phyloP scores from a whole-genome alignment of 2,888 invertebrate genomes.

The Drosophila setosimentum region DNA sequence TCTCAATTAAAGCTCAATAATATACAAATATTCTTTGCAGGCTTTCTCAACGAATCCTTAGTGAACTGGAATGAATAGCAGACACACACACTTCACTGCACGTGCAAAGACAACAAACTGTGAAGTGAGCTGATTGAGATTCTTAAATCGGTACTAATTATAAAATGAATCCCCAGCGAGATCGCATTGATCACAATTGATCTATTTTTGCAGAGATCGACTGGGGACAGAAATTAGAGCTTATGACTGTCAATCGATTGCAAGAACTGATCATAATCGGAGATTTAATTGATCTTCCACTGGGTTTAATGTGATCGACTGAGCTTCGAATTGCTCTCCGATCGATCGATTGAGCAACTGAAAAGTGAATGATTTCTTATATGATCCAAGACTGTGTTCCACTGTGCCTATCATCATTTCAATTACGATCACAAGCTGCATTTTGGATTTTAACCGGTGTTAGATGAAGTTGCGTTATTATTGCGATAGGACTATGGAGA shows the following conservation, averaged over 20 bases:
- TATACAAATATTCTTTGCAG: background rate
- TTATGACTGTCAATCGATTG: background rate
- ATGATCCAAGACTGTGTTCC: conserved; percentile 17
- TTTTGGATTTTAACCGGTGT: conserved; percentile 30
- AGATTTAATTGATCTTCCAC: background rate
- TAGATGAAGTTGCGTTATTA: conserved; percentile 51
- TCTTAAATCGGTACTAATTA: conserved; percentile 27
- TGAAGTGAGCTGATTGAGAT: conserved; percentile 4
- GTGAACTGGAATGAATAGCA: conserved; percentile 11
- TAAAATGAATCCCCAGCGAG: conserved; percentile 19
- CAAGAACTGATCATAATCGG: conserved; percentile 2
- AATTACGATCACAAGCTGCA: conserved; percentile 61
- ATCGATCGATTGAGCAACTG: background rate
- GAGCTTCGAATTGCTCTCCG: conserved; percentile 1
- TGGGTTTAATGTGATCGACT: conserved; percentile 26
- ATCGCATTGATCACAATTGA: conserved; percentile 18
- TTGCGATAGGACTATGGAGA: conserved; percentile 23
- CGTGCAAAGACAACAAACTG: background rate
- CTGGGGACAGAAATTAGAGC: background rate
- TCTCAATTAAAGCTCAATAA: background rate
- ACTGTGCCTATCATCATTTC: conserved; percentile 67
- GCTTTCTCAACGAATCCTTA: background rate
- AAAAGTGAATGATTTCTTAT: conserved; percentile 5
- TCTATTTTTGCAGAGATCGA: conserved; percentile 14
- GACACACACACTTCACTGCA: conserved; percentile 16